Conservation (phyloP, 1,140 invertebrate genomes). For the Drosophila nasuta region DNA sequence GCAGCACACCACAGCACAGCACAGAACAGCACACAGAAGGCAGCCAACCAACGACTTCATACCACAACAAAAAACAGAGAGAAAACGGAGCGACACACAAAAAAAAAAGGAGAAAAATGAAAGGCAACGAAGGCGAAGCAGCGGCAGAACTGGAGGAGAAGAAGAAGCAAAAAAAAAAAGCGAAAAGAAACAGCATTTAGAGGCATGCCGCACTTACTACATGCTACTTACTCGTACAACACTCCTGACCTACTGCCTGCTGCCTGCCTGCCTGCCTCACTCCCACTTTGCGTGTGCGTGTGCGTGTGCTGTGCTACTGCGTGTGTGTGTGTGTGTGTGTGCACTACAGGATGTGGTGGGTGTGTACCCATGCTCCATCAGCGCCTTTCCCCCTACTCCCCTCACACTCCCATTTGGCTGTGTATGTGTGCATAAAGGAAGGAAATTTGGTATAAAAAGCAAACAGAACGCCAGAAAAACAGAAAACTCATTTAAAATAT, state of each 20-base stretch:
- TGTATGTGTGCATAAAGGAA: conserved; percentile 51
- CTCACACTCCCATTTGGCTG: conserved; percentile 14
- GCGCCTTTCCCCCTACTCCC: neutral
- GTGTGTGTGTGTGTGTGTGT: conserved; percentile 24
- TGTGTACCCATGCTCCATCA: neutral
- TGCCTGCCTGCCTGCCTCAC: conserved; percentile 12
- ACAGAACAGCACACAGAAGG: conserved; percentile 48
- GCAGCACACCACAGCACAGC: no score
- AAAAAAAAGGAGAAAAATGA: conserved; percentile 20
- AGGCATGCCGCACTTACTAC: conserved; percentile 72
- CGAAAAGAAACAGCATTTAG: conserved; percentile 43
- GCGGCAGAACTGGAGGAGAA: neutral
- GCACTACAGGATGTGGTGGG: conserved; percentile 30
- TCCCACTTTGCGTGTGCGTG: no score
- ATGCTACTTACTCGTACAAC: conserved; percentile 46
- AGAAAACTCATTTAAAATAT: conserved; percentile 79
- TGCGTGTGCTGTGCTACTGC: neutral
- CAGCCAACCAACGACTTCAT: conserved; percentile 72
- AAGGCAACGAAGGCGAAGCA: neutral
- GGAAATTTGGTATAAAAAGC: conserved; percentile 68
- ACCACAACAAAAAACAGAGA: conserved; percentile 62
- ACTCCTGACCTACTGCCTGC: conserved; percentile 75
- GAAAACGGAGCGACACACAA: conserved; percentile 5
- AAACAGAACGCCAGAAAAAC: conserved; percentile 43
- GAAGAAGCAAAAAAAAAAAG: conserved; percentile 45